Evolutionary conservation across 2,113 vertebrate species (phyloP).

Genomic region (Peromyscus polionotus): DNA sequence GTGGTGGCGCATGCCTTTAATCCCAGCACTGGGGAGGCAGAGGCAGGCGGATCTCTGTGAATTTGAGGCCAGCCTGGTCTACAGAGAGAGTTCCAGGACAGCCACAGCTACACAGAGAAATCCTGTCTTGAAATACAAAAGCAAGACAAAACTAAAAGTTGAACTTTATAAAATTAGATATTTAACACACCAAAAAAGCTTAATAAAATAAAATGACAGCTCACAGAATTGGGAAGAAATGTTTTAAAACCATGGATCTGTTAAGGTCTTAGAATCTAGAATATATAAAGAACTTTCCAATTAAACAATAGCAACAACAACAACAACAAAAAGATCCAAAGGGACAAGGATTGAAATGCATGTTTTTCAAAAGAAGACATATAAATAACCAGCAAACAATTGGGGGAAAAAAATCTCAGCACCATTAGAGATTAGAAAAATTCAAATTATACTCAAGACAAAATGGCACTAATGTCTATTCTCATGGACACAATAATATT

Average conservation of each 20-base stretch:
- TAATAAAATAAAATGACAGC: slow-evolving; percentile 23
- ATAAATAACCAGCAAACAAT: background rate
- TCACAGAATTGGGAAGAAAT: background rate
- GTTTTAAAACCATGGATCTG: slow-evolving; percentile 1
- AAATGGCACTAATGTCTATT: background rate
- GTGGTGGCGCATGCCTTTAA: no score
- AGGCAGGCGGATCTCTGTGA: no score
- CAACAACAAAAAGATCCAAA: background rate
- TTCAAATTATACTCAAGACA: background rate
- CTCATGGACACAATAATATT: background rate
- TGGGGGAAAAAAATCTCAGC: background rate
- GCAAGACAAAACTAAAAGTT: background rate
- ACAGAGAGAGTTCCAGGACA: no score
- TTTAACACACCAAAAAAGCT: background rate
- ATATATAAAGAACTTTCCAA: background rate
- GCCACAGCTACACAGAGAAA: no score
- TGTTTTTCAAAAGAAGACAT: background rate
- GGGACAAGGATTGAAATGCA: background rate
- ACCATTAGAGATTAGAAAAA: background rate
- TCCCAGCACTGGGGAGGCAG: no score
- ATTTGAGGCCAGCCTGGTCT: no score
- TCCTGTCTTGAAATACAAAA: no score
- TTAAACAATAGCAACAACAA: background rate
- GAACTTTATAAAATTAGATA: slow-evolving; percentile 3
- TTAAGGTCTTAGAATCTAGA: background rate